phyloP scores from a whole-genome alignment of 2,888 invertebrate species.

The Drosophila histrio region DNA sequence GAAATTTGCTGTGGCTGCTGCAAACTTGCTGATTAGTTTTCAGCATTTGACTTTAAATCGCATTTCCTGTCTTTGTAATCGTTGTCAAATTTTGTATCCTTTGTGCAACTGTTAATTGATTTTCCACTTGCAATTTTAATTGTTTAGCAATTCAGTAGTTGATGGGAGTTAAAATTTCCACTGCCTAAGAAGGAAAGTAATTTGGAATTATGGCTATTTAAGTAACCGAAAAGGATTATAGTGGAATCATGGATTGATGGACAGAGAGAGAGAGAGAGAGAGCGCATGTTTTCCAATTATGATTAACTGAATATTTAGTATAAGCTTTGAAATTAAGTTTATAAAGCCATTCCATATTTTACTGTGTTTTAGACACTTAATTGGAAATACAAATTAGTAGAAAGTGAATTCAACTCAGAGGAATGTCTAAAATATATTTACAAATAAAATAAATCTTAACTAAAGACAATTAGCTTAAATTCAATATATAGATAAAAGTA shows the following conservation, averaged over 20 bases:
- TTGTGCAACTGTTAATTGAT: constrained; percentile 53
- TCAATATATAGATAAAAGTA: background rate
- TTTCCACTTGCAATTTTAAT: constrained; percentile 25
- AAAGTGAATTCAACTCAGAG: background rate
- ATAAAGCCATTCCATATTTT: too few species aligned
- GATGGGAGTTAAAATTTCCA: background rate
- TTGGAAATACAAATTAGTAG: background rate
- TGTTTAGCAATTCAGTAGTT: background rate
- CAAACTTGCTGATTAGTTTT: constrained; percentile 57
- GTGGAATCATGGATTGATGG: too few species aligned
- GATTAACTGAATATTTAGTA: too few species aligned
- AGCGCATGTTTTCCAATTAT: too few species aligned
- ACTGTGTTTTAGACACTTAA: too few species aligned
- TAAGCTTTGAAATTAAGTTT: too few species aligned
- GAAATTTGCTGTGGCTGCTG: constrained; percentile 22
- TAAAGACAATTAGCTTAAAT: background rate
- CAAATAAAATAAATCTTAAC: background rate
- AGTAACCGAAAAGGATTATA: background rate
- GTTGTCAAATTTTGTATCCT: constrained; percentile 36
- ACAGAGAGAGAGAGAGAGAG: too few species aligned
- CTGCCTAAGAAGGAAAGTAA: background rate
- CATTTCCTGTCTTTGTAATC: constrained; percentile 9
- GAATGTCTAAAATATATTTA: background rate
- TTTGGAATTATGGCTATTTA: background rate
- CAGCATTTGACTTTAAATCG: constrained; percentile 24